These are phyloP conservation scores for Ylistrum balloti DNA, from an alignment of 1,140 invertebrate species.

Conservation along the genomic window DNA sequence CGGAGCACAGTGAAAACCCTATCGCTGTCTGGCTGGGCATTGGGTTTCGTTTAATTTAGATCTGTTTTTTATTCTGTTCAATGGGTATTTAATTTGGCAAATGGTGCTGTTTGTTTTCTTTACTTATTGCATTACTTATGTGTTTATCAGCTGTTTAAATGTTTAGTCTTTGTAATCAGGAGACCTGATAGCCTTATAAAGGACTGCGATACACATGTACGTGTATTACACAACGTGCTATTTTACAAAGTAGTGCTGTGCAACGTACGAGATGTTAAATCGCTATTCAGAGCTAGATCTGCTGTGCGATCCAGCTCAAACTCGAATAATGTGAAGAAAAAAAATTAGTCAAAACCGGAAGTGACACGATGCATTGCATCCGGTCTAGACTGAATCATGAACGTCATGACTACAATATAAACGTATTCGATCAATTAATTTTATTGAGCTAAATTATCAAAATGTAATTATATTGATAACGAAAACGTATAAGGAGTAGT, in stretches of 20 bases:
- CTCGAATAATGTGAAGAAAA: not conserved
- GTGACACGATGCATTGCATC: no score
- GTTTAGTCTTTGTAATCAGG: constrained; percentile 21
- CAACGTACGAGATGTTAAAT: not conserved
- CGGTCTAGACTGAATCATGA: no score
- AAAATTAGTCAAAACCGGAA: not conserved
- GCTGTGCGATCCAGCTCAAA: not conserved
- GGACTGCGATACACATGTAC: not conserved
- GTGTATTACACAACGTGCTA: not conserved
- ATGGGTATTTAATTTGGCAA: constrained; percentile 8
- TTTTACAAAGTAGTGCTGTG: not conserved
- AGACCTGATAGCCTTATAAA: not conserved
- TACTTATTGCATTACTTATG: not conserved
- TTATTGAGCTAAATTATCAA: no score
- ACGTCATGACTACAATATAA: no score
- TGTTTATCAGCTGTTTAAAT: constrained; percentile 18
- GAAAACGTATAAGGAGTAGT: no score
- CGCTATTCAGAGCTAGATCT: not conserved
- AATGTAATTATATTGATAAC: no score
- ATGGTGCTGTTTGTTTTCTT: not conserved
- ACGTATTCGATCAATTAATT: no score
- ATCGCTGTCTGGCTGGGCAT: not conserved
- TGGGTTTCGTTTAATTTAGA: not conserved
- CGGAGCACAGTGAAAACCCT: constrained; percentile 30
- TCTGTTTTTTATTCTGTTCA: constrained; percentile 33